These are phyloP conservation scores for Lucilia sericata DNA, from an alignment of 1,140 invertebrate species.

Conservation along the genomic window DNA sequence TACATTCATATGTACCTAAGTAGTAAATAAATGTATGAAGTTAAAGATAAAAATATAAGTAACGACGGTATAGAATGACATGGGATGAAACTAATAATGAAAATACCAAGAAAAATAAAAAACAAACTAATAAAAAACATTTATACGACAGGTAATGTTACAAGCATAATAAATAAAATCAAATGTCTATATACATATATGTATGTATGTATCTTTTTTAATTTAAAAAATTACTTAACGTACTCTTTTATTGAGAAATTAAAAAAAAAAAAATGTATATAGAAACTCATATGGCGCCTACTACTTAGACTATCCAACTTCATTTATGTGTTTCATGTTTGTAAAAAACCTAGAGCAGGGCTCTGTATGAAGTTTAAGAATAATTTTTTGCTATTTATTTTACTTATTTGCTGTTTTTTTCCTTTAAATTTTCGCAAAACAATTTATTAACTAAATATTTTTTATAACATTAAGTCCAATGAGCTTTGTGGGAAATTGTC, in stretches of 20 bases:
- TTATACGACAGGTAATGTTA: slow-evolving; percentile 17
- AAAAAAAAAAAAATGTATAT: too few species aligned
- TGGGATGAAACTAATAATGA: slow-evolving; percentile 12
- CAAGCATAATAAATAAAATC: not conserved
- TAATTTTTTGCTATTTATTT: not conserved
- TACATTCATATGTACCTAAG: not conserved
- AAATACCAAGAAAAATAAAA: not conserved
- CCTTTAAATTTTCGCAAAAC: not conserved
- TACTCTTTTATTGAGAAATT: too few species aligned
- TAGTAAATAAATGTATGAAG: slow-evolving; percentile 3
- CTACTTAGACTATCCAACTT: too few species aligned
- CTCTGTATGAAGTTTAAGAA: not conserved
- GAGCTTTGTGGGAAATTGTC: slow-evolving; percentile 10
- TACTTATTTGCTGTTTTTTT: not conserved
- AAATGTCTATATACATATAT: not conserved
- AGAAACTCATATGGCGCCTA: too few species aligned
- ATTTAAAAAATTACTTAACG: too few species aligned
- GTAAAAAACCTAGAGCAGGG: not conserved
- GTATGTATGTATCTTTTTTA: too few species aligned
- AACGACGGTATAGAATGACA: slow-evolving; percentile 11
- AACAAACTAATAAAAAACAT: slow-evolving; percentile 6
- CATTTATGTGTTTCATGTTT: not conserved
- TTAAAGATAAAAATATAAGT: slow-evolving; percentile 4
- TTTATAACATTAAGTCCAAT: not conserved
- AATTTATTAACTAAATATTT: slow-evolving; percentile 15